Conservation (phyloP, 35 echinoderm and acorn worm genomes). For the Apostichopus parvimensis region DNA sequence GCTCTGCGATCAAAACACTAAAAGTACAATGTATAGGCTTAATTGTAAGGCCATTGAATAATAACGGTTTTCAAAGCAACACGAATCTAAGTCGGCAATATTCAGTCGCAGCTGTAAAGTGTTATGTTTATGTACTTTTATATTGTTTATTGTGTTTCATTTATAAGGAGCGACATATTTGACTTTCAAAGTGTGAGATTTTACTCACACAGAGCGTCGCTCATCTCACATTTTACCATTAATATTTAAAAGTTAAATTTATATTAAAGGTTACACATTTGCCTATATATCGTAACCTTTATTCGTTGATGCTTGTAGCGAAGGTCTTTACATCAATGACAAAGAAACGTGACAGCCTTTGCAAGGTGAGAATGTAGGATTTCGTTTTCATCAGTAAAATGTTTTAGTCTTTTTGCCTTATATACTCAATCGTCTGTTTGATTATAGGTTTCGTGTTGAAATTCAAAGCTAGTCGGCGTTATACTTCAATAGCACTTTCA, state of each 20-base stretch:
- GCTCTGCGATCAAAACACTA: neutral
- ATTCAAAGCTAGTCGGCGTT: too few species aligned
- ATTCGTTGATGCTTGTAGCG: too few species aligned
- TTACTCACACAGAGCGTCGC: neutral
- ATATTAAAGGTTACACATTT: neutral
- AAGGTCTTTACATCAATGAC: neutral
- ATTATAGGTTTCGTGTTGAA: too few species aligned
- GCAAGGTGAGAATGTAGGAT: neutral
- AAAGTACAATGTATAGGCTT: neutral
- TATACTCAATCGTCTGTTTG: too few species aligned
- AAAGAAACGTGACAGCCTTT: neutral
- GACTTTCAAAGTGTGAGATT: neutral
- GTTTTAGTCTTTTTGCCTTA: neutral
- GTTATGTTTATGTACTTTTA: neutral
- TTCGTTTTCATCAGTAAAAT: neutral
- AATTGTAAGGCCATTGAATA: neutral
- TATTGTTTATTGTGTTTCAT: neutral
- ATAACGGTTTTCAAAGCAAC: neutral
- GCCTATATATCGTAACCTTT: neutral
- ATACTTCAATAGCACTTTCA: too few species aligned
- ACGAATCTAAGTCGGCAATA: neutral
- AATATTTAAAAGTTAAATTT: conserved; percentile 17
- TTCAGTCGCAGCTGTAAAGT: too few species aligned
- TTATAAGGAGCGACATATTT: neutral
- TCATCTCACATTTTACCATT: neutral